A percentile compares a stretch with the other conserved stretches of the same genome.
These are phyloP conservation scores for Condylostylus longicornis DNA, from an alignment of 1,140 invertebrate species.

Conservation along the genomic window DNA sequence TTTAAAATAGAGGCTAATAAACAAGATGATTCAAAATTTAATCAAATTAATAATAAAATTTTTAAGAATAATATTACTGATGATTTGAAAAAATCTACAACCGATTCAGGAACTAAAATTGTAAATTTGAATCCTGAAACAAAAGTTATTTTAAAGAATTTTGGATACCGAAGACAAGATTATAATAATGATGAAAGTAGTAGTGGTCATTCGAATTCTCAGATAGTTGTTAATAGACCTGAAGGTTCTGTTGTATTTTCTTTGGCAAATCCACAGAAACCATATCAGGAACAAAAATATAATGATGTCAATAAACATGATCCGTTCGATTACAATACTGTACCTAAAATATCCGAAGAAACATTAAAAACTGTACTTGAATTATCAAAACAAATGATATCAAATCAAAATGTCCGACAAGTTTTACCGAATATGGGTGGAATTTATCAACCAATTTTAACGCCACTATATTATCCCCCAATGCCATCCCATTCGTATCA, in stretches of 20 bases:
- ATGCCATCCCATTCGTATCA: not conserved
- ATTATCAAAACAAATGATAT: conserved; percentile 30
- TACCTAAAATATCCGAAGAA: conserved; percentile 30
- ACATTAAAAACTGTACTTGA: conserved; percentile 29
- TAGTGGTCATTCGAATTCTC: conserved; percentile 21
- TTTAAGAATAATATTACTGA: not conserved
- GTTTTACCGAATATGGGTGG: conserved; percentile 20
- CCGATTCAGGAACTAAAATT: too few relatives aligned
- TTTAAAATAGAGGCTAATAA: too few relatives aligned
- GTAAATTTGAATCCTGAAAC: conserved; percentile 23
- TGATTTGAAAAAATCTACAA: too few relatives aligned
- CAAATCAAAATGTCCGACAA: conserved; percentile 24
- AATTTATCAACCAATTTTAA: conserved; percentile 22
- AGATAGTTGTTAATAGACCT: conserved; percentile 30
- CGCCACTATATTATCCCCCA: conserved; percentile 17
- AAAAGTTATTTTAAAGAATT: conserved; percentile 18
- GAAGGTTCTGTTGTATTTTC: conserved; percentile 29
- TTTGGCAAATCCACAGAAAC: conserved; percentile 11
- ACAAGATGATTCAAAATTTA: not conserved
- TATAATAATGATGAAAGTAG: not conserved
- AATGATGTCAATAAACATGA: not conserved
- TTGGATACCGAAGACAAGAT: conserved; percentile 10
- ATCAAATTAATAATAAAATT: conserved; percentile 2
- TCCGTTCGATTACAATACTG: conserved; percentile 15
- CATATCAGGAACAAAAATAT: conserved; percentile 9